Evolutionary conservation across 2,888 invertebrate species (phyloP).

Genomic region (Neoitamus cyanurus): DNA sequence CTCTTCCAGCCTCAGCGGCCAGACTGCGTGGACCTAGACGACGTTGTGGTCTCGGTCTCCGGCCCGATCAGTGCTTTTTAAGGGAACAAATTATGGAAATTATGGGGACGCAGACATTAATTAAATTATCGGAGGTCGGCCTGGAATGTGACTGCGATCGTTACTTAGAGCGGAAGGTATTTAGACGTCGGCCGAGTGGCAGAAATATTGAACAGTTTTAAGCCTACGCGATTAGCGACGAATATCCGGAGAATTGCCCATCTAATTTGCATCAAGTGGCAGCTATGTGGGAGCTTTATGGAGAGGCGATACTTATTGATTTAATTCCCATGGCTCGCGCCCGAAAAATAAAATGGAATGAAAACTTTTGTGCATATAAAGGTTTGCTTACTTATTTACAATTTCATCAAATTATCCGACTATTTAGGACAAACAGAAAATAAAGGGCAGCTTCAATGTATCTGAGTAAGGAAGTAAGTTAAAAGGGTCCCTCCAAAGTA

Average conservation of each 20-base stretch:
- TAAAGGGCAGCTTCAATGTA: too few species aligned
- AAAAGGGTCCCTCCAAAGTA: too few species aligned
- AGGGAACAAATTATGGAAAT: constrained; percentile 33
- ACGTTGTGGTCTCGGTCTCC: not conserved
- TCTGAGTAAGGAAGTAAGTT: too few species aligned
- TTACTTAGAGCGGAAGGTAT: constrained; percentile 8
- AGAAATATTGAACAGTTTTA: constrained; percentile 11
- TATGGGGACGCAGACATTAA: constrained; percentile 9
- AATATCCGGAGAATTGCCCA: not conserved
- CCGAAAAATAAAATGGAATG: not conserved
- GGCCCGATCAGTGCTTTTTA: not conserved
- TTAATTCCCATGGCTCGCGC: not conserved
- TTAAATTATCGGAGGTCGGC: constrained; percentile 14
- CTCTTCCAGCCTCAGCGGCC: not conserved
- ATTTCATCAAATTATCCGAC: too few species aligned
- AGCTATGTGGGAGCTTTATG: not conserved
- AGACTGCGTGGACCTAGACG: not conserved
- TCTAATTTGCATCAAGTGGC: not conserved
- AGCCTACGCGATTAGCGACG: constrained; percentile 9
- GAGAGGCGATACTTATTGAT: not conserved
- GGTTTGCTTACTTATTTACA: too few species aligned
- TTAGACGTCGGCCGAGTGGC: not conserved
- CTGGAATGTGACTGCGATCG: not conserved
- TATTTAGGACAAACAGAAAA: too few species aligned
- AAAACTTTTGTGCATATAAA: not conserved